Evolutionary conservation across 2,888 invertebrate species (phyloP).

Genomic region (Melolontha melolontha): DNA sequence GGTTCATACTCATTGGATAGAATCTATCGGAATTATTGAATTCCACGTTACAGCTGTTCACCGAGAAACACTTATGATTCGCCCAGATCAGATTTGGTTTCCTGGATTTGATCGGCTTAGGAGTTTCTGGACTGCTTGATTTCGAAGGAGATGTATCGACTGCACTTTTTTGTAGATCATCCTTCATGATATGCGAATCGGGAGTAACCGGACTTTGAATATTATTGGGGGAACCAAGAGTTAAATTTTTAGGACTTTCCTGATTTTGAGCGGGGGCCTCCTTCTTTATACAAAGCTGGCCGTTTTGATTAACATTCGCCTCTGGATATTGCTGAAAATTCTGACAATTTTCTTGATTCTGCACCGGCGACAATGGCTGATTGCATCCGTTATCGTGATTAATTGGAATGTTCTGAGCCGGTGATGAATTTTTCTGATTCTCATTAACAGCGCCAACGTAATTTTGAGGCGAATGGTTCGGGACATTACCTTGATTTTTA

Average conservation of each 20-base stretch:
- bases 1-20: slow-evolving; percentile 60
- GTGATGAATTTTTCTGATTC: no score
- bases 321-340: background rate
- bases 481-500: background rate
- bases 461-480: background rate
- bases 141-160: background rate
- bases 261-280: background rate
- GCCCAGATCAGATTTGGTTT: slow-evolving; percentile 52
- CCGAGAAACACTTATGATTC: slow-evolving; percentile 58
- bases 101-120: slow-evolving; percentile 14
- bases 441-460: no score
- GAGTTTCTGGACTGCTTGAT: background rate
- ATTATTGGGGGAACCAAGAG: background rate
- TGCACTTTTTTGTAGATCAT: background rate
- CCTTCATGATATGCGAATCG: background rate
- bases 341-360: slow-evolving; percentile 2
- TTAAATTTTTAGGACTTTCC: background rate
- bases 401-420: no score
- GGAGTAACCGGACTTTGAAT: background rate
- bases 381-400: no score
- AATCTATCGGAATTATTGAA: slow-evolving; percentile 59
- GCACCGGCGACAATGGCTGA: background rate
- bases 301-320: background rate
- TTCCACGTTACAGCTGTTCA: slow-evolving; percentile 57
- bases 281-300: no score